phyloP scores from a whole-genome alignment of 2,797 vertebrate species.

The Cryptoblepharus egeriae region DNA sequence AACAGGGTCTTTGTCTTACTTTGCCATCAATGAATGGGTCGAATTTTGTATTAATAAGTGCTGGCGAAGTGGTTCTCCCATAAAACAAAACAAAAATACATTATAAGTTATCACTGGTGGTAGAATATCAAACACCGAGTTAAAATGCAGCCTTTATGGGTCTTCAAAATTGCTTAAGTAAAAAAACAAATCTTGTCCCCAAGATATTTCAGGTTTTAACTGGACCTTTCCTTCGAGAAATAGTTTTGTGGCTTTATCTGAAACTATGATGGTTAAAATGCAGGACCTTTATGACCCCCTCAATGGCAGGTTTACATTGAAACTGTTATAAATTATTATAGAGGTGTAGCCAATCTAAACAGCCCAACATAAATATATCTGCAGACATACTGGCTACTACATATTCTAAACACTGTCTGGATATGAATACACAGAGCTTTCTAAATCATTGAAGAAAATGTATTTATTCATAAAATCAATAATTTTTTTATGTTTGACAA shows the following conservation, averaged over 20 bases:
- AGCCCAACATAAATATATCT: conserved; percentile 93
- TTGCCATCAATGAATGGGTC: conserved; percentile 42
- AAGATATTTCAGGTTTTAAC: conserved; percentile 69
- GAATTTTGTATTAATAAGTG: conserved; percentile 65
- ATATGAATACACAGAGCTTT: conserved; percentile 86
- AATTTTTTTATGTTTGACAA: conserved; percentile 78
- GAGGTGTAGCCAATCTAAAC: conserved; percentile 92
- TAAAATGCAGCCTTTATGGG: conserved; percentile 70
- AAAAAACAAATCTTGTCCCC: conserved; percentile 66
- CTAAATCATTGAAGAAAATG: conserved; percentile 86
- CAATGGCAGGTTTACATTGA: conserved; percentile 94
- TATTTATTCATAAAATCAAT: conserved; percentile 85
- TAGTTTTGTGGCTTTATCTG: conserved; percentile 78
- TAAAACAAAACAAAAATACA: conserved; percentile 65
- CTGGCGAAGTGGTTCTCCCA: conserved; percentile 61
- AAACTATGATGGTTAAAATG: conserved; percentile 79
- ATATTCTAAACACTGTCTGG: conserved; percentile 90
- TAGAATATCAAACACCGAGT: conserved; percentile 62
- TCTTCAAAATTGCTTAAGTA: conserved; percentile 67
- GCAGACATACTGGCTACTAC: conserved; percentile 89
- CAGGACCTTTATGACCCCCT: conserved; percentile 88
- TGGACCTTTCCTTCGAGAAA: conserved; percentile 65
- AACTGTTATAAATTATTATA: conserved; percentile 97
- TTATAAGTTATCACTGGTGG: conserved; percentile 65
- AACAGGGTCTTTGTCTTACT: conserved; percentile 65